Evolutionary conservation across 2,113 vertebrate genomes (phyloP).

Genomic region (Sinosuthora webbiana): DNA sequence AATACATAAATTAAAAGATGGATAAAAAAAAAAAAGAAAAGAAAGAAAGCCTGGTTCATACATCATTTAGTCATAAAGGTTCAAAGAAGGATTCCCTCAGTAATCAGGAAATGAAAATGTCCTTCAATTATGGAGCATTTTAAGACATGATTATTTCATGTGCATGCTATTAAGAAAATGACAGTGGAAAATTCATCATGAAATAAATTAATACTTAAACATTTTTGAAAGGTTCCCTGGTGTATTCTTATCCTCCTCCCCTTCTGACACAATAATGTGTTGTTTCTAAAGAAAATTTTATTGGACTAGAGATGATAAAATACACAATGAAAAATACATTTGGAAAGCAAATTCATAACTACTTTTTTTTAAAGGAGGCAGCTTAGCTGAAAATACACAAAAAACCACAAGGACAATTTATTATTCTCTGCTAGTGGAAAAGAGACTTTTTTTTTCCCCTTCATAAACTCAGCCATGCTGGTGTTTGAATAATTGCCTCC

Average conservation of each 20-base stretch:
- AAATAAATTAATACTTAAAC: conserved; percentile 78
- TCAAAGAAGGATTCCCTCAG: conserved; percentile 68
- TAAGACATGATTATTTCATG: conserved; percentile 80
- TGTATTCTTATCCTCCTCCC: conserved; percentile 60
- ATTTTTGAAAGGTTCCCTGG: conserved; percentile 71
- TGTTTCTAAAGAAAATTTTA: conserved; percentile 55
- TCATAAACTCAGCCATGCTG: neutral
- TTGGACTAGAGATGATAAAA: conserved; percentile 65
- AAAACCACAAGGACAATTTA: conserved; percentile 38
- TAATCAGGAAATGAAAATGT: conserved; percentile 73
- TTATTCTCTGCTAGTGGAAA: conserved; percentile 32
- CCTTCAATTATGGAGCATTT: conserved; percentile 72
- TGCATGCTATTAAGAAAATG: conserved; percentile 75
- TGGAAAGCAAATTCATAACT: conserved; percentile 65
- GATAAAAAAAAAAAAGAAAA: rapidly evolving
- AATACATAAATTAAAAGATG: conserved; percentile 18
- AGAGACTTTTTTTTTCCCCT: neutral
- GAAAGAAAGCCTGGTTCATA: conserved; percentile 27
- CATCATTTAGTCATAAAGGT: conserved; percentile 61
- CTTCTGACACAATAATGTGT: conserved; percentile 62
- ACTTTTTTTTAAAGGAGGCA: conserved; percentile 25
- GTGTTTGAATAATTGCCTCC: conserved; percentile 57
- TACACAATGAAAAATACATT: conserved; percentile 56
- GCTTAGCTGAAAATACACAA: conserved; percentile 47
- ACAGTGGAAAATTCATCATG: conserved; percentile 75